Base-by-base conservation (phyloP, 2,888 invertebrate species). In the Chrysodeixis includens region DNA sequence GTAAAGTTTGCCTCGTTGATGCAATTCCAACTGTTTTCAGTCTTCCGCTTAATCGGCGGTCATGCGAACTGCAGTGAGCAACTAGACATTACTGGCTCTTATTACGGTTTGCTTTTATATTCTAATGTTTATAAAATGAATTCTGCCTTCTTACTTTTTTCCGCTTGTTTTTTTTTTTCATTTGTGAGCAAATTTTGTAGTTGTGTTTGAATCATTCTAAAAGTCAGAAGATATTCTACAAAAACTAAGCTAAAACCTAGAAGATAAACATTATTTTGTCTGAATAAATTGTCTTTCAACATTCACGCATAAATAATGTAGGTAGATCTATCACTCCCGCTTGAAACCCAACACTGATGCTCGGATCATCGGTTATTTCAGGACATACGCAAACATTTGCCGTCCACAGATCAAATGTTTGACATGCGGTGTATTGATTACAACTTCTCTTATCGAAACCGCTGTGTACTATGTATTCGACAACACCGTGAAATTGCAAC, bases 321-420 rank as follows among this genome's bases (percentile, higher is more conserved):
- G 40, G 49, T 54, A 55, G 59, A 44, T 26, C 62, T 56, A 61
- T 56, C 56, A 78, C 72, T 66, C 76, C 73, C 69, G 60, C 64
- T 65, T 61, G 90, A 78, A 88, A 88, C 81, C 69, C 58, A 79
- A 89, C 73, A 80, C 83, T 63, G 67, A 66, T 86, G 86, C 87
- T 86, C 88, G 76, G 55, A 53, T 76, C 85, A 88, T 90, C 89
- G 84, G 88, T 90, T 88, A 90, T 85, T 83, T 85, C 80, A 82
- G 83, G 87, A 88, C 88, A 80, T 85, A 70, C 68, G 76, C 85
- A 86, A 90, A 89, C 84, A 81, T 87, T 86, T 83, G 72, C 83
- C 66, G 72, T 80, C 76, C 66, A 73, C 68, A 77, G 68, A 76
- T 71, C 81, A 71, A 84, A 86, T 87, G 83, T 87, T 87, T 83